Evolutionary conservation across 2,113 vertebrate genomes (phyloP).

Genomic region (Nibea albiflora): DNA sequence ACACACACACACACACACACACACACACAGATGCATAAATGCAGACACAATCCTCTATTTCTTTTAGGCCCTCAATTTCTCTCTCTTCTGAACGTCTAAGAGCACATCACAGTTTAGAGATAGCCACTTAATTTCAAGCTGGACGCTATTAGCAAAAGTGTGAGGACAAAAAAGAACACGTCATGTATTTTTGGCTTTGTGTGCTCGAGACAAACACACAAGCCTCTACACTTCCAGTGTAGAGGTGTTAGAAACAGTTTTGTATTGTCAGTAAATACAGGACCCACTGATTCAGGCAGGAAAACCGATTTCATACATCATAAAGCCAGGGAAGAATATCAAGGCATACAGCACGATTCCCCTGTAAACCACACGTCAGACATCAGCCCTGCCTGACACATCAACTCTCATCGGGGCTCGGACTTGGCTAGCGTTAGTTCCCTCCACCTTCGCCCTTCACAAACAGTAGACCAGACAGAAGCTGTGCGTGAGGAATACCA

Average conservation of each 20-base stretch:
- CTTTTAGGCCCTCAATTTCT: slow-evolving; percentile 22
- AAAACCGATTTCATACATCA: slow-evolving; percentile 4
- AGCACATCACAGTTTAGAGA: slow-evolving; percentile 19
- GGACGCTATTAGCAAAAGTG: background rate
- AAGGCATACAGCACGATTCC: slow-evolving; percentile 2
- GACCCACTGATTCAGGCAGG: background rate
- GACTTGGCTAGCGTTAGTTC: slow-evolving; percentile 27
- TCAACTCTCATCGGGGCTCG: slow-evolving; percentile 34
- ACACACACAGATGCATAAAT: background rate
- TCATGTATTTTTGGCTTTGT: slow-evolving; percentile 13
- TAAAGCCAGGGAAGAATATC: background rate
- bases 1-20: background rate
- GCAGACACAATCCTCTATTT: slow-evolving; percentile 3
- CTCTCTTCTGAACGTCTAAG: slow-evolving; percentile 9
- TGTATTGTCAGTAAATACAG: background rate
- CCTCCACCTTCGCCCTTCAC: slow-evolving; percentile 59
- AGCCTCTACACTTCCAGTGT: background rate
- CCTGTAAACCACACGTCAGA: slow-evolving; percentile 23
- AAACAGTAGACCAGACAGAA: slow-evolving; percentile 55
- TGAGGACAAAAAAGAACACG: background rate
- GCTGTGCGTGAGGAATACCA: slow-evolving; percentile 61
- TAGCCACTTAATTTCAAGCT: slow-evolving; percentile 5
- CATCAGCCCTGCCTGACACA: slow-evolving; percentile 41
- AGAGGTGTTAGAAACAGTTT: background rate
- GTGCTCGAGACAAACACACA: slow-evolving; percentile 10